A percentile compares a stretch with the other conserved stretches of the same genome.
Conservation (phyloP, 2,113 vertebrate genomes). For the Ploceus nigricollis region DNA sequence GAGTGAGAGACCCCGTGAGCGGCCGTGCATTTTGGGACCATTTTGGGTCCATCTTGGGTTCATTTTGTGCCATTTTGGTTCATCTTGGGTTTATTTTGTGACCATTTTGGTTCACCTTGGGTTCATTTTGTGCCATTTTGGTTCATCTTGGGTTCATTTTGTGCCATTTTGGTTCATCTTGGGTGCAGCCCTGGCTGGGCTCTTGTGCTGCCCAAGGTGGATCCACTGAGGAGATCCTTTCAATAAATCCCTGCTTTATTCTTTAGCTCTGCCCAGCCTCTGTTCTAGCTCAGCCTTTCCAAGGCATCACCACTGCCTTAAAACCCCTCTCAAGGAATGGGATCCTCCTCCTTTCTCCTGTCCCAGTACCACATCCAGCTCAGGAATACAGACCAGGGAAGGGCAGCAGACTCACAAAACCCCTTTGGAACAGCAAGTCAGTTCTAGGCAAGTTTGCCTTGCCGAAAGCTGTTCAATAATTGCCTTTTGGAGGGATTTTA, state of each 20-base stretch:
- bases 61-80: too few species aligned
- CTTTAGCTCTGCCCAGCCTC: neutral
- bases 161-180: neutral
- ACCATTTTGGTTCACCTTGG: too few species aligned
- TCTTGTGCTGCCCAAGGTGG: too few species aligned
- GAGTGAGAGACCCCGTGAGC: too few species aligned
- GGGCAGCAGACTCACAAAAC: neutral
- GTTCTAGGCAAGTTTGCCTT: neutral
- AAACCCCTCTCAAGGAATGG: rapidly evolving
- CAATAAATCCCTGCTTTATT: neutral
- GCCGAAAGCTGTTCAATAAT: neutral
- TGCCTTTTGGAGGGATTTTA: neutral
- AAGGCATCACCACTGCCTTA: neutral
- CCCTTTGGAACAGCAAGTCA: neutral
- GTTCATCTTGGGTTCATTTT: too few species aligned
- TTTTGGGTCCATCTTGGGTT: too few species aligned
- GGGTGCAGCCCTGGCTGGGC: too few species aligned
- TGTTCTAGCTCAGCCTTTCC: neutral
- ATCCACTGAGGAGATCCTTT: neutral
- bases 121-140: too few species aligned
- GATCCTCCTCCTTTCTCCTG: neutral
- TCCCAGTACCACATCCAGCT: rapidly evolving
- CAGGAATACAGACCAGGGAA: neutral
- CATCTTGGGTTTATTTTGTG: too few species aligned
- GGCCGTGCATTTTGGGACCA: too few species aligned